Percentiles rank a stretch among this genome's conserved stretches.
phyloP scores from a whole-genome alignment of 2,797 vertebrate genomes.

The Amphiprion clarkii region DNA sequence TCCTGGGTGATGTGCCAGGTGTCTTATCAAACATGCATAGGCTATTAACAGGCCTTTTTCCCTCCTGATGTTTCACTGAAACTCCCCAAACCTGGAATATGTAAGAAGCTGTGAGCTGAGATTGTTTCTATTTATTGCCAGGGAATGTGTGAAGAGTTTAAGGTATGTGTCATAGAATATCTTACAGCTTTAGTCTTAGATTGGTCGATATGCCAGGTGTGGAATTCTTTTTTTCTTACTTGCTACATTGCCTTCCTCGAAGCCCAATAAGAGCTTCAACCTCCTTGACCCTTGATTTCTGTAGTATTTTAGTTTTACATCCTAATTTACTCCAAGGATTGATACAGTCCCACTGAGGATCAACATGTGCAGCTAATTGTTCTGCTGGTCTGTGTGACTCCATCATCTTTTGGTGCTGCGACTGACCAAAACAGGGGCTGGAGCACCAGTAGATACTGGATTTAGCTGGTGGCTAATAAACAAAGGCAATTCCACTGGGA shows the following conservation, averaged over 20 bases:
- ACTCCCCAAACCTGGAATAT: constrained; percentile 11
- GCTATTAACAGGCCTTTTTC: constrained; percentile 13
- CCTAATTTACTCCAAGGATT: too few species aligned
- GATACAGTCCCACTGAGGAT: not conserved
- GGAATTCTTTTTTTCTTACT: too few species aligned
- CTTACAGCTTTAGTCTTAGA: too few species aligned
- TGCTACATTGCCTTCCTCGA: too few species aligned
- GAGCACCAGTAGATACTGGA: too few species aligned
- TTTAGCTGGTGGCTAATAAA: not conserved
- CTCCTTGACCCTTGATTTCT: too few species aligned
- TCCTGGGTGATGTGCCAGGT: constrained; percentile 6
- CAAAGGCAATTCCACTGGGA: not conserved
- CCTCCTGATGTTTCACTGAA: constrained; percentile 31
- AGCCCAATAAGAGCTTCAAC: too few species aligned
- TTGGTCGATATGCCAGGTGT: too few species aligned
- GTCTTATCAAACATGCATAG: constrained; percentile 48
- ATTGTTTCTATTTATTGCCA: constrained; percentile 8
- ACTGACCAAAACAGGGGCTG: too few species aligned
- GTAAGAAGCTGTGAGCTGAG: not conserved
- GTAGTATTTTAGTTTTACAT: too few species aligned
- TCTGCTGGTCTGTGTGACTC: not conserved
- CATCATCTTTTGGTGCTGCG: not conserved
- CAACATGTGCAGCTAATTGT: not conserved
- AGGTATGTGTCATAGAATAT: not conserved
- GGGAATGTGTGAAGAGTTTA: not conserved